A percentile compares a stretch with the other conserved stretches of the same genome.
These are phyloP conservation scores for Euclidia mi DNA, from an alignment of 2,888 invertebrate genomes.

Conservation along the genomic window DNA sequence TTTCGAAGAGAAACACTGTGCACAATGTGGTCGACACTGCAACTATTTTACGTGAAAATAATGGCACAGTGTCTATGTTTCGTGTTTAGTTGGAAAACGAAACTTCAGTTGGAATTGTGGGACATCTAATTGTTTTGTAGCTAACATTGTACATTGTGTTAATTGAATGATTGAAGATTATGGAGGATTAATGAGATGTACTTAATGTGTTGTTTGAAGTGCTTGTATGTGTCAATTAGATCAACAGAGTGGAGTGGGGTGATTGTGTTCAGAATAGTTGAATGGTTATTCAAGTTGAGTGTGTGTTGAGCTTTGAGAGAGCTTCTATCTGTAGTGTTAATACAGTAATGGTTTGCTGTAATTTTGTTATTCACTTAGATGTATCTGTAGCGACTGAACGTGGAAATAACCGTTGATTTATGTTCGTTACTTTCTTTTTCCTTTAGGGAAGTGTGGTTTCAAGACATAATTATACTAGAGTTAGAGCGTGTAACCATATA, in stretches of 20 bases:
- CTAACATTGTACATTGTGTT: slow-evolving; percentile 49
- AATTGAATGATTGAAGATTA: slow-evolving; percentile 56
- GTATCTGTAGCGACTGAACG: too few species aligned
- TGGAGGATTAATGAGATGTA: slow-evolving; percentile 33
- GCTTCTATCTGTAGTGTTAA: too few species aligned
- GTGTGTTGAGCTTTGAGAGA: too few species aligned
- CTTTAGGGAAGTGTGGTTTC: too few species aligned
- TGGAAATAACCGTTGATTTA: too few species aligned
- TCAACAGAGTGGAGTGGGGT: not conserved
- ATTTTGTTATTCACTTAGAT: too few species aligned
- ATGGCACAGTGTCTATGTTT: slow-evolving; percentile 34
- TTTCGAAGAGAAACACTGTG: slow-evolving; percentile 24
- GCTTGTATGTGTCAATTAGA: slow-evolving; percentile 13
- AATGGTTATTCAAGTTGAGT: too few species aligned
- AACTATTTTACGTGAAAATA: slow-evolving; percentile 17
- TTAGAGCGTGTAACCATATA: too few species aligned
- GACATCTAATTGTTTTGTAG: slow-evolving; percentile 43
- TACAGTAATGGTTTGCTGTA: too few species aligned
- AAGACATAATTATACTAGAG: too few species aligned
- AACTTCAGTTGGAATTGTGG: slow-evolving; percentile 32
- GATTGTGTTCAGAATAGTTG: too few species aligned
- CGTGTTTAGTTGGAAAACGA: slow-evolving; percentile 36
- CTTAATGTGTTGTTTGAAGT: slow-evolving; percentile 14
- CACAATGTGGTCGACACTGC: slow-evolving; percentile 32
- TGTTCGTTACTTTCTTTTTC: too few species aligned